A percentile compares a stretch with the other conserved stretches of the same genome.
Conservation (phyloP, 2,888 invertebrate genomes). For the Venustoraphidia nigricollis region DNA sequence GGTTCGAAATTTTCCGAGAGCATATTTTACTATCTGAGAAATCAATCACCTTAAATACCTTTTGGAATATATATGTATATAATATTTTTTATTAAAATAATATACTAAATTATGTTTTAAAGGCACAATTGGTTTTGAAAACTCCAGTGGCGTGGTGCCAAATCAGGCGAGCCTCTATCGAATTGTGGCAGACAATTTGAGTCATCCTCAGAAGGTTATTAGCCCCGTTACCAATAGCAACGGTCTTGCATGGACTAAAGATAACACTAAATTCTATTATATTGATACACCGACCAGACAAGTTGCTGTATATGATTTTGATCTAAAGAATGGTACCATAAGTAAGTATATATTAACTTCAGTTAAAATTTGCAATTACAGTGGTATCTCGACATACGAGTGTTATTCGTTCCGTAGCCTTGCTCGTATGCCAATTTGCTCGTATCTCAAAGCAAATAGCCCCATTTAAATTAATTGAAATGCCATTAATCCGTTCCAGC, state of each 20-base stretch:
- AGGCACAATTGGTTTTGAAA: slow-evolving; percentile 51
- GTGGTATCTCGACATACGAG: too few species aligned
- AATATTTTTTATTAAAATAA: too few species aligned
- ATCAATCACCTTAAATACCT: too few species aligned
- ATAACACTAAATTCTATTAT: slow-evolving; percentile 58
- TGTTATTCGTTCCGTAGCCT: too few species aligned
- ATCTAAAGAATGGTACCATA: slow-evolving; percentile 37
- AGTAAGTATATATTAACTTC: slow-evolving; percentile 30
- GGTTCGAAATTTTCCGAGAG: too few species aligned
- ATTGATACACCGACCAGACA: slow-evolving; percentile 55
- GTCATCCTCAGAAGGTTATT: slow-evolving; percentile 18
- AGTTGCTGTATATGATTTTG: slow-evolving; percentile 54
- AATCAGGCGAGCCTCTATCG: slow-evolving; percentile 43
- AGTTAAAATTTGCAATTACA: slow-evolving; percentile 4
- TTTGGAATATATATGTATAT: too few species aligned
- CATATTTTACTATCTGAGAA: too few species aligned
- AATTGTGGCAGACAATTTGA: slow-evolving; percentile 26
- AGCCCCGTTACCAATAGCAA: slow-evolving; percentile 53
- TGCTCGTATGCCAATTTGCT: too few species aligned
- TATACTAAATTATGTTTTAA: too few species aligned
- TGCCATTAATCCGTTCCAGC: too few species aligned
- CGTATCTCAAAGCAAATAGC: too few species aligned
- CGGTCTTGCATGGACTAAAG: slow-evolving; percentile 59
- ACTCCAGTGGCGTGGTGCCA: slow-evolving; percentile 27
- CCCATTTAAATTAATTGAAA: too few species aligned